These are phyloP conservation scores for Elanoides forficatus DNA, from an alignment of 2,113 vertebrate genomes.

Conservation along the genomic window DNA sequence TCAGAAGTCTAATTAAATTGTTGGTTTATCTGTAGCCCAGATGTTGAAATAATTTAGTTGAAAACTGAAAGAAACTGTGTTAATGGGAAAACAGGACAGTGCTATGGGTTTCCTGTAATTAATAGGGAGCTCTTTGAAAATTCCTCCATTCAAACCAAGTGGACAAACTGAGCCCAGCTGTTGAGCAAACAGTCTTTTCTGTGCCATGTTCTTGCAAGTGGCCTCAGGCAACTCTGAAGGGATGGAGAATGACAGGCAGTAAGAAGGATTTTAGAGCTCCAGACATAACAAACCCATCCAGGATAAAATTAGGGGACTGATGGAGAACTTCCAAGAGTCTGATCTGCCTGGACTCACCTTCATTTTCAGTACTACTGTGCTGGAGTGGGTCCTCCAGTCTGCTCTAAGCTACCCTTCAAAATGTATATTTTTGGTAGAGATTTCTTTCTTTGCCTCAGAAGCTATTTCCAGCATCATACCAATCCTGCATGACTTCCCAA, in stretches of 20 bases:
- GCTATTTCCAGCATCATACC: neutral
- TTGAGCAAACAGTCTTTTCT: slow-evolving; percentile 14
- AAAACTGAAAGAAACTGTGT: slow-evolving; percentile 75
- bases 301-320: neutral
- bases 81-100: slow-evolving; percentile 83
- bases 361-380: rapidly evolving
- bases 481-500: neutral
- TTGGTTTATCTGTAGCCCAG: slow-evolving; percentile 79
- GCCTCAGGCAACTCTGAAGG: slow-evolving; percentile 1
- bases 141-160: slow-evolving; percentile 72
- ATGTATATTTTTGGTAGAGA: neutral
- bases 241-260: slow-evolving; percentile 42
- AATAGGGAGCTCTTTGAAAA: slow-evolving; percentile 79
- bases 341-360: neutral
- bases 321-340: neutral
- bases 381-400: neutral
- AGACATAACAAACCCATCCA: neutral
- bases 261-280: slow-evolving; percentile 31
- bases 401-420: neutral
- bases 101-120: slow-evolving; percentile 82
- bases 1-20: slow-evolving; percentile 72
- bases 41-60: slow-evolving; percentile 81
- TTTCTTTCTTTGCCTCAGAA: neutral
- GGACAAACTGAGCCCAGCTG: slow-evolving; percentile 78
- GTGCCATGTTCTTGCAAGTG: slow-evolving; percentile 4